Conservation (phyloP, 2,113 vertebrate species). For the Symphodus melops region DNA sequence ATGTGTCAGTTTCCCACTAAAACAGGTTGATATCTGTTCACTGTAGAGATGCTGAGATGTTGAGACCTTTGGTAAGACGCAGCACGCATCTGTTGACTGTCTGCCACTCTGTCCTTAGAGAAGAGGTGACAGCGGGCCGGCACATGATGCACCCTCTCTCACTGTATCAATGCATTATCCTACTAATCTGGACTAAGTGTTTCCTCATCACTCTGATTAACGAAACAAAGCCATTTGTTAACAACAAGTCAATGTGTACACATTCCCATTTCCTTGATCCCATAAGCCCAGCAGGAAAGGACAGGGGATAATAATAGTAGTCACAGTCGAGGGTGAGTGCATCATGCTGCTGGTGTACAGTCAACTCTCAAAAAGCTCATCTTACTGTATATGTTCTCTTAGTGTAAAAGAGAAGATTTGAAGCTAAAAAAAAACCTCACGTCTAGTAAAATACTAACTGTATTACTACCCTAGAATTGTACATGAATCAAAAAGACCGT, state of each 20-base stretch:
- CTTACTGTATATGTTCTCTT: too few relatives aligned
- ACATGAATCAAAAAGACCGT: too few relatives aligned
- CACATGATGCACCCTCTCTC: constrained; percentile 2
- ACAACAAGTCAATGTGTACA: constrained; percentile 24
- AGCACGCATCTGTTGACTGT: neutral
- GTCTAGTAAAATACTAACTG: too few relatives aligned
- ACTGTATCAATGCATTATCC: constrained; percentile 24
- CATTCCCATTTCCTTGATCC: neutral
- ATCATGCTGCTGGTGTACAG: neutral
- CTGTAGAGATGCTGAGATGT: too few relatives aligned
- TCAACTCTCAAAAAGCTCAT: too few relatives aligned
- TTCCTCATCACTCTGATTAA: constrained; percentile 7
- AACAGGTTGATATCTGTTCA: neutral
- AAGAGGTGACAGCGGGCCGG: neutral
- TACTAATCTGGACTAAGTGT: constrained; percentile 34
- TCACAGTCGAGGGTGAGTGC: neutral
- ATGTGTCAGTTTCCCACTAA: neutral
- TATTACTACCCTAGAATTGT: too few relatives aligned
- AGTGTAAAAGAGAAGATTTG: too few relatives aligned
- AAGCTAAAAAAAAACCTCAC: too few relatives aligned
- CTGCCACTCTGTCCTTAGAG: neutral
- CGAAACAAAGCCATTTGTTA: constrained; percentile 25
- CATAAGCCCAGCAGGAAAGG: neutral
- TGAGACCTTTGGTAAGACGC: neutral
- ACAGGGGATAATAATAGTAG: neutral